Base-by-base conservation (phyloP, 2,797 vertebrate genomes). In the Enteromius afrohamiltoni region DNA sequence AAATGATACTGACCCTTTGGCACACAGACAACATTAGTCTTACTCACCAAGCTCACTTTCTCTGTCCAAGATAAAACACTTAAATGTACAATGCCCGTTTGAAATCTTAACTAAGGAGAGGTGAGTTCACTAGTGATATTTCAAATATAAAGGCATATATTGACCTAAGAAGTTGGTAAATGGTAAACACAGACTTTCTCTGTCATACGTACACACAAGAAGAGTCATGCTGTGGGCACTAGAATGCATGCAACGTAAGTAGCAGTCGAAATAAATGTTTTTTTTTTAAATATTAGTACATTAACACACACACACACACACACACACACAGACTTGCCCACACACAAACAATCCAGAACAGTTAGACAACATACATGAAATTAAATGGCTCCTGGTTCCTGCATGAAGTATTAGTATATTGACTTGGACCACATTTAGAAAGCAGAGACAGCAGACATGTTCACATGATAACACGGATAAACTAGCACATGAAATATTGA, bases 181-280 rank as follows among this genome's bases (percentile, higher is more conserved):
- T 82, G 83, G 7, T 65, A 68, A 73, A 82, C 37, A 58, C 55
- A 78, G 79, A 64, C 70, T 68, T 71, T 55, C 49, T 64, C 55
- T 70, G 45, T 79, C 53, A 21, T 42, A 64, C 62, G 34, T n/a
- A 76, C 65, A 80, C 64, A 71, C 26, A 85, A 34, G 69, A 26
- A 85, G 74, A 85, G 51, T 51, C 87, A 90, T 90, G 89, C 90
- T 77, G 77, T 85, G 73, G 85, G 86, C 81, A 87, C 82, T 64
- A 79, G 40, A 71, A 80, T 71, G 67, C 86, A 90, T 89, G 86
- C 85, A 85, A 78, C 75, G 78, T 62, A 77, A 86, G 81, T 79
- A 85, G 85, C 78, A 83, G 62, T 83, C 60, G 11, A 83, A 62
- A 69, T 79, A 62, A 83, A 77, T n/a, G n/a, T n/a, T n/a, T n/a